Percentiles rank a stretch among this genome's conserved stretches.
Conservation (phyloP, 2,113 vertebrate genomes). For the Furnarius figulus region DNA sequence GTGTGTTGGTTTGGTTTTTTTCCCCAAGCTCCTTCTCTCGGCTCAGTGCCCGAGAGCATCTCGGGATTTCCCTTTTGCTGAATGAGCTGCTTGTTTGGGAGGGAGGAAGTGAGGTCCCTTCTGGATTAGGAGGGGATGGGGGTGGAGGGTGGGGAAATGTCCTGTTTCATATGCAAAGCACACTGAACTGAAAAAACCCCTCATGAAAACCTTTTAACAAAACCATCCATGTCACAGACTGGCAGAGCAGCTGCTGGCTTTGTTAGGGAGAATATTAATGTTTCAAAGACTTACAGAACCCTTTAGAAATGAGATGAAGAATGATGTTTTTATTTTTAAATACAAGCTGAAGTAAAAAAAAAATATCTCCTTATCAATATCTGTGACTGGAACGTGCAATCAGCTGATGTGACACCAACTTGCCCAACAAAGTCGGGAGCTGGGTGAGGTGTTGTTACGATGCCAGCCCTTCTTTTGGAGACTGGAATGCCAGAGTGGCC, state of each 20-base stretch:
- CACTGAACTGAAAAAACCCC: constrained; percentile 45
- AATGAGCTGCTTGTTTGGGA: constrained; percentile 83
- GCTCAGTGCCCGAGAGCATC: constrained; percentile 67
- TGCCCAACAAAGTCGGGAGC: neutral
- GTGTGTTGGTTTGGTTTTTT: neutral
- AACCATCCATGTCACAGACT: constrained; percentile 69
- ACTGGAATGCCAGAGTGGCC: neutral
- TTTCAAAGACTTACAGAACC: constrained; percentile 28
- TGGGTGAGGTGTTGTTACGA: neutral
- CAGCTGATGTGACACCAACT: neutral
- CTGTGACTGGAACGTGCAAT: neutral
- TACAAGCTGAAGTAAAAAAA: neutral
- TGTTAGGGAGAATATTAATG: constrained; percentile 68
- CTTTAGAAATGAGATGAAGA: constrained; percentile 5
- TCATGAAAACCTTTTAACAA: constrained; percentile 72
- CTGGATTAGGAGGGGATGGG: constrained; percentile 73
- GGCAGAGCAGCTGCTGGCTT: constrained; percentile 78
- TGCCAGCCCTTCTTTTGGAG: neutral
- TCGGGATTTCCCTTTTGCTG: constrained; percentile 83
- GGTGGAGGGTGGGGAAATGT: constrained; percentile 71
- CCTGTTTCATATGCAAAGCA: constrained; percentile 83
- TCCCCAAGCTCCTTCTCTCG: constrained; percentile 21
- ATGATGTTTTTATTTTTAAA: neutral
- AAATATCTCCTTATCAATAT: neutral
- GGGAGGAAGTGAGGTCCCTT: constrained; percentile 84